Evolutionary conservation across 2,888 invertebrate genomes (phyloP).

Genomic region (Laothoe populi): DNA sequence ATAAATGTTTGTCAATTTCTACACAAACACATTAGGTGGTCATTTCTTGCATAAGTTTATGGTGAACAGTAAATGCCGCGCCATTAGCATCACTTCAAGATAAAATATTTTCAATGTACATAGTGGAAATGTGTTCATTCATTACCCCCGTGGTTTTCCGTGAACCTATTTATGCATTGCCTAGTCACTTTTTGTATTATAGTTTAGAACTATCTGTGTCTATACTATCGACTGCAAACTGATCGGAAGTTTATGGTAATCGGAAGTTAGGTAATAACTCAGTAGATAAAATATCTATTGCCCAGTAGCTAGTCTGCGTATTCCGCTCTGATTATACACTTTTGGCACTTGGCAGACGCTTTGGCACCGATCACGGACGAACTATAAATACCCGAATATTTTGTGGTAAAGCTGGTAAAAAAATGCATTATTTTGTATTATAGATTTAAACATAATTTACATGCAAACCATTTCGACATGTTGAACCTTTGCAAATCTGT

Average conservation of each 20-base stretch:
- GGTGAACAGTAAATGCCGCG: not conserved
- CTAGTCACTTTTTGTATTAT: too few species aligned
- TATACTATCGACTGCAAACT: not conserved
- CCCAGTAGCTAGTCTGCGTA: not conserved
- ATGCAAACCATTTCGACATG: too few species aligned
- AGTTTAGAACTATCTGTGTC: too few species aligned
- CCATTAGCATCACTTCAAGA: not conserved
- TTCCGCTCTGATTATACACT: conserved; percentile 30
- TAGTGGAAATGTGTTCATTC: too few species aligned
- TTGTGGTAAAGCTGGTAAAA: conserved; percentile 11
- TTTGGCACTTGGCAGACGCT: conserved; percentile 58
- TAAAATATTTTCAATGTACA: not conserved
- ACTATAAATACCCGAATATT: conserved; percentile 42
- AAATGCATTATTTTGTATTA: not conserved
- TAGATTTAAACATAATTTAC: too few species aligned
- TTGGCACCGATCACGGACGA: conserved; percentile 45
- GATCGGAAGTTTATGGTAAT: not conserved
- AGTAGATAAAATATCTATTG: not conserved
- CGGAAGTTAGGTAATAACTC: not conserved
- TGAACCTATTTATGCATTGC: too few species aligned
- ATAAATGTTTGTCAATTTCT: conserved; percentile 31
- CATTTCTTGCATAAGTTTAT: conserved; percentile 21
- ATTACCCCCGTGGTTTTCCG: too few species aligned
- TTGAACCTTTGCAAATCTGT: too few species aligned
- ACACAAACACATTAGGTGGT: conserved; percentile 18